Evolutionary conservation across 2,113 vertebrate species (phyloP), one percentile per base, ranked within the genome.

Genomic region (Oryzias melastigma): DNA sequence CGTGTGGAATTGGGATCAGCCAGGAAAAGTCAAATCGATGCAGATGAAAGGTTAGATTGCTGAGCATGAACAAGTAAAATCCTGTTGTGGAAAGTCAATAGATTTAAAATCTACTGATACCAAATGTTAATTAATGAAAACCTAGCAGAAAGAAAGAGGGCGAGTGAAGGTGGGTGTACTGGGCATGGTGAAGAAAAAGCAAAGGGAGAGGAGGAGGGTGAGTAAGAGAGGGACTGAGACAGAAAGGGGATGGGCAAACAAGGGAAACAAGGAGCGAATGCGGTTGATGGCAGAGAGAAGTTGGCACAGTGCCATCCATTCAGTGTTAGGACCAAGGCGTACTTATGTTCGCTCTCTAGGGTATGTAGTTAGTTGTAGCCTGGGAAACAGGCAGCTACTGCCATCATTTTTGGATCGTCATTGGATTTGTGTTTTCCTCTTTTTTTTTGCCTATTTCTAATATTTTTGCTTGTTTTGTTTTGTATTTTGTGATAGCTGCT

Each of bases 261-360:
- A 89, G 90, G 90, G 93, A 95, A 93, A 93, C 93, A 95, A 95
- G 93, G 95, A 95, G 94, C 93, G 93, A 95, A 94, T 95, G 94
- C 93, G 90, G 92, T 94, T 97, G 94, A 94, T 98, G 96, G 96
- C 95, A 95, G 95, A 87, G 89, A 92, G 88, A 91, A 95, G 95
- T 94, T 99, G 97, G 97, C 97, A 98, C 95, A 48, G 93, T 98
- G 96, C 96, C 97, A 99, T 96, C 95, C 95, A 98, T 94, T 98
- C 95, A 96, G 94, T 95, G 95, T 93, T 92, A 95, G 93, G 93
- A 93, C 93, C 94, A 97, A 84, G 85, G 78, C 93, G 74, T 91
- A 93, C 94, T 90, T 82, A 79, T 91, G 90, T 90, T 92, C 68
- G 88, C 89, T 92, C 90, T 88, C 89, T 89, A 90, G 81, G 75